Conservation (phyloP, 2,797 vertebrate genomes). For the Selene dorsalis region DNA sequence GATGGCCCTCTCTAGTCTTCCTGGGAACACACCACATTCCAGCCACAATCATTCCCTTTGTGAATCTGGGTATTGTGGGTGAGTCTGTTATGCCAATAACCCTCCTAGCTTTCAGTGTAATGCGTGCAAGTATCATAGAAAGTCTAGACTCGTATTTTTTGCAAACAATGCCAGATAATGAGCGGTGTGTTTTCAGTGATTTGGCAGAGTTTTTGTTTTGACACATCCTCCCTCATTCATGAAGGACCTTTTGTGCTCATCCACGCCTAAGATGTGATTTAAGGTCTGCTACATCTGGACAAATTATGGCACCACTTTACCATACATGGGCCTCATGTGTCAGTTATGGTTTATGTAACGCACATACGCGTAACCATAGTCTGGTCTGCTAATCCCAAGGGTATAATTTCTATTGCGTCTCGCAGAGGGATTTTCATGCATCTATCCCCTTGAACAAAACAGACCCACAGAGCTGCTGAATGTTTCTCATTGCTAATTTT, state of each 20-base stretch:
- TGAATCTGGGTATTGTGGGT: conserved; percentile 83
- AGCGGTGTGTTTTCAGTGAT: conserved; percentile 72
- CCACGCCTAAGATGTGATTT: conserved; percentile 70
- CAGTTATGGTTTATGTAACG: conserved; percentile 73
- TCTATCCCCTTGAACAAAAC: conserved; percentile 31
- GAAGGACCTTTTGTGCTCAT: conserved; percentile 72
- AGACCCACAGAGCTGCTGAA: conserved; percentile 31
- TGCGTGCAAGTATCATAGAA: conserved; percentile 89
- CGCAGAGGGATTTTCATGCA: conserved; percentile 56
- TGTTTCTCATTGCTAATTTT: conserved; percentile 48
- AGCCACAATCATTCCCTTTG: conserved; percentile 84
- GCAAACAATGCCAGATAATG: conserved; percentile 84
- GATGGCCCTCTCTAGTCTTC: conserved; percentile 82
- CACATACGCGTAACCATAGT: conserved; percentile 61
- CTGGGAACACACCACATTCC: conserved; percentile 87
- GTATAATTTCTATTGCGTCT: conserved; percentile 66
- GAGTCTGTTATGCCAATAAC: conserved; percentile 83
- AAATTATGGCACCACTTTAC: conserved; percentile 69
- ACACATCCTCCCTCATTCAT: conserved; percentile 67
- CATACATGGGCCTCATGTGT: conserved; percentile 72
- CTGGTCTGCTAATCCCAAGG: conserved; percentile 66
- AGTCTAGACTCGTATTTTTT: conserved; percentile 88
- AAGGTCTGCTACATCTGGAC: conserved; percentile 75
- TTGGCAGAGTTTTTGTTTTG: conserved; percentile 74
- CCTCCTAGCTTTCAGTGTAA: conserved; percentile 88